Evolutionary conservation across 2,797 vertebrate genomes (phyloP), one percentile per base, ranked within the genome.

Genomic region (Sebastes oblongus): DNA sequence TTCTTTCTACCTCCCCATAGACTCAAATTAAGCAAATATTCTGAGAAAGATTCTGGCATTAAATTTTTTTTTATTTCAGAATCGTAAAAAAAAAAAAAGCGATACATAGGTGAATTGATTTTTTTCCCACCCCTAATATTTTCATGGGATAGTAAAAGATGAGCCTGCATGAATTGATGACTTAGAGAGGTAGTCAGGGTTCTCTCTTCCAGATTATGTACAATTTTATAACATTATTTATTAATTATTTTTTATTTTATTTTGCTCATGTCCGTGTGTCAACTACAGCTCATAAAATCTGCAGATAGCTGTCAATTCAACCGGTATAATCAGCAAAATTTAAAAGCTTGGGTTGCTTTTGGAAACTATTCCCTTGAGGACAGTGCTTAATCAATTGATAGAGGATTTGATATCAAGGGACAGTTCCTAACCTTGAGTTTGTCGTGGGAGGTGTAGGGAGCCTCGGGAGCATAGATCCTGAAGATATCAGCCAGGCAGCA

Each of bases 401-500:
- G 50, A 56, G 2, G 32, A 70, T 60, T 58, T 58, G 8, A 20
- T 20, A 6, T 50, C 25, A 29, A 25, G 10, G 10, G n/a, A 65
- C 42, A 39, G 52, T n/a, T 83, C 9, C 78, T 32, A 9, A 99
- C 98, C 98, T 99, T 99, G 91, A 99, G 97, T 94, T 99, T 99
- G 93, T 99, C 98, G 22, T 99, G 98, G 77, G 98, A 99, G 75
- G 98, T 99, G 95, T 99, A 99, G 0, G 98, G 98, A 58, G 98
- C 98, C 96, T 99, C 98, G 3, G 98, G 98, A 89, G 98, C 98
- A 80, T 99, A 99, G 91, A 99, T 99, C 94, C 98, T 97, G 94
- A 99, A 99, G 91, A 99, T 99, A 94, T 99, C 98, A 75, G 98
- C 98, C 84, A 99, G 96, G 91, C 98, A 99, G 95, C 98, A 99